Percentiles rank a stretch among this genome's conserved stretches.
Evolutionary conservation across 2,888 invertebrate genomes (phyloP).

Genomic region (Bimastos eiseni): DNA sequence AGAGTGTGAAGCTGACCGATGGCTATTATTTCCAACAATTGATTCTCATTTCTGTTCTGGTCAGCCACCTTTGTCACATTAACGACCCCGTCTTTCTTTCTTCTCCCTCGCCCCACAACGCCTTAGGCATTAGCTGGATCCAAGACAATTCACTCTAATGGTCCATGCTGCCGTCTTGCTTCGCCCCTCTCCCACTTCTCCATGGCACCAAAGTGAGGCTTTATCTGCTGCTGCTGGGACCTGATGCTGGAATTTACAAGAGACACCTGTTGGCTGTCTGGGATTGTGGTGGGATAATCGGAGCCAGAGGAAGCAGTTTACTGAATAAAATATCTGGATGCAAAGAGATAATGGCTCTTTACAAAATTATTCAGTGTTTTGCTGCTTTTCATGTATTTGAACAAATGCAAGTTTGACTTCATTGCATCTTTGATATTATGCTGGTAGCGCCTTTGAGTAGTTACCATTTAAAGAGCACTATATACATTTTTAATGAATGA

Average conservation of each 20-base stretch:
- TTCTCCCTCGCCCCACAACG: too few species aligned
- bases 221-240: neutral
- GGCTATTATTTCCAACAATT: neutral
- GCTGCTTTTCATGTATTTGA: conserved; percentile 4
- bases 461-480: neutral
- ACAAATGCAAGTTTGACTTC: neutral
- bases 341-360: neutral
- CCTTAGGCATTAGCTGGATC: neutral
- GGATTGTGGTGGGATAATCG: neutral
- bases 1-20: neutral
- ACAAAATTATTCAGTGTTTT: neutral
- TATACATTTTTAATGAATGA: too few species aligned
- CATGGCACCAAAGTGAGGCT: neutral
- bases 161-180: neutral
- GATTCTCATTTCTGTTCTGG: neutral
- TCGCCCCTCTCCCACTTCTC: neutral
- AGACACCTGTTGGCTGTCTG: neutral
- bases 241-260: neutral
- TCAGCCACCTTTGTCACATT: neutral
- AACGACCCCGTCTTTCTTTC: neutral
- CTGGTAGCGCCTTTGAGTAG: too few species aligned
- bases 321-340: neutral
- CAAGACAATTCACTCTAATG: neutral
- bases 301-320: neutral
- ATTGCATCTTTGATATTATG: neutral